Base-by-base conservation (phyloP, 2,113 vertebrate genomes). In the Acanthisitta chloris region DNA sequence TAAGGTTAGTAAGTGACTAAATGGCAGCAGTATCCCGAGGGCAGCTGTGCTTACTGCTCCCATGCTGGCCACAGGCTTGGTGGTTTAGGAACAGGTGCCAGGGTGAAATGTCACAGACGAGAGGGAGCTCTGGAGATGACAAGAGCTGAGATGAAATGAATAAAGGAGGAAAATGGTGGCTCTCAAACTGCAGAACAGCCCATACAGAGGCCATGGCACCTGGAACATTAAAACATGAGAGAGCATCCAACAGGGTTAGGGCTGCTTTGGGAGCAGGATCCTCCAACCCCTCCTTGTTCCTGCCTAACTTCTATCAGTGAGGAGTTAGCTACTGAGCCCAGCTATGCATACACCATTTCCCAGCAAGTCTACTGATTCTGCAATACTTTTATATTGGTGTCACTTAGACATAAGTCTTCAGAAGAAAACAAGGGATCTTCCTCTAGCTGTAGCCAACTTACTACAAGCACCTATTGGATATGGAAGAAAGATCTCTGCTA, bases 51-150 rank as follows among this genome's bases (percentile, higher is more conserved):
- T 19, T 24, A 24, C 15, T 42, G 43, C 4, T 13, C 23, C 36
- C 0, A 0, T 20, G 36, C 38, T 34, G 55, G 67, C 24, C 67
- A 51, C 12, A 17, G 48, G 36, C 62, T 69, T 0, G 0, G 12
- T 1, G 0, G 45, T 21, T 88, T 28, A n/a, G 40, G 31, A 46
- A 10, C 26, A 58, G 25, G 28, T 17, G 33, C 13, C 33, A 65
- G 31, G 0, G 1, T 62, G 33, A 88, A 69, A 73, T 33, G 24
- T 7, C 21, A n/a, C 11, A 49, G 46, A 79, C 26, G 15, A 70
- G 40, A 52, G 16, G 16, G 34, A 89, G 25, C 11, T 70, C 34
- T 70, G 36, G 25, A 24, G 18, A 26, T 38, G 25, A 24, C 45
- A 48, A 38, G 28, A 26, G 8, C 19, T 8, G 0, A 0, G 21